These are phyloP conservation scores for Ypsolopha scabrella DNA, from an alignment of 2,888 invertebrate species.

Conservation along the genomic window DNA sequence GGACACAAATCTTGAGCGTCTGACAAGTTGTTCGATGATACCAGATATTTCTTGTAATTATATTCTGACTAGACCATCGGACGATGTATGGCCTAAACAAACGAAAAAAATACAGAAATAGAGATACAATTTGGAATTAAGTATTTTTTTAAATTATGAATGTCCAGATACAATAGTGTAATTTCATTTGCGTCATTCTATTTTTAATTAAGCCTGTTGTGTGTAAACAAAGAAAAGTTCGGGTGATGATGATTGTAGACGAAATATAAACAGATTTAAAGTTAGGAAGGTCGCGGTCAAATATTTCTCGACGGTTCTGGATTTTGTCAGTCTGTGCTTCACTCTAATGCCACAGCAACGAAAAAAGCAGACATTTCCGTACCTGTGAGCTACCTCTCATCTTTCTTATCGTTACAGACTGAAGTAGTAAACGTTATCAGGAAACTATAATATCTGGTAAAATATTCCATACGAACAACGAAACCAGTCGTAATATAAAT, in stretches of 20 bases:
- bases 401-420: not conserved
- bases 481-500: slow-evolving; percentile 13
- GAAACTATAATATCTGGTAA: not conserved
- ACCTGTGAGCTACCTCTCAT: no score
- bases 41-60: slow-evolving; percentile 4
- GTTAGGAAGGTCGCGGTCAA: not conserved
- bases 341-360: no score
- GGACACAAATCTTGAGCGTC: slow-evolving; percentile 1
- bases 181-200: not conserved
- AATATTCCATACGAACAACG: slow-evolving; percentile 16
- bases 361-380: no score
- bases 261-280: not conserved
- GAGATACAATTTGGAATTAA: no score
- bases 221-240: slow-evolving; percentile 4
- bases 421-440: not conserved
- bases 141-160: no score
- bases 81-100: not conserved
- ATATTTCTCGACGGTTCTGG: not conserved
- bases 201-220: not conserved
- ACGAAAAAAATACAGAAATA: no score
- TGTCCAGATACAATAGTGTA: no score
- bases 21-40: not conserved
- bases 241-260: not conserved
- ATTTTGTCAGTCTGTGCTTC: not conserved
- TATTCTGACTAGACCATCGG: not conserved